phyloP scores from a whole-genome alignment of 1,140 invertebrate species.

The Bombus terrestris region DNA sequence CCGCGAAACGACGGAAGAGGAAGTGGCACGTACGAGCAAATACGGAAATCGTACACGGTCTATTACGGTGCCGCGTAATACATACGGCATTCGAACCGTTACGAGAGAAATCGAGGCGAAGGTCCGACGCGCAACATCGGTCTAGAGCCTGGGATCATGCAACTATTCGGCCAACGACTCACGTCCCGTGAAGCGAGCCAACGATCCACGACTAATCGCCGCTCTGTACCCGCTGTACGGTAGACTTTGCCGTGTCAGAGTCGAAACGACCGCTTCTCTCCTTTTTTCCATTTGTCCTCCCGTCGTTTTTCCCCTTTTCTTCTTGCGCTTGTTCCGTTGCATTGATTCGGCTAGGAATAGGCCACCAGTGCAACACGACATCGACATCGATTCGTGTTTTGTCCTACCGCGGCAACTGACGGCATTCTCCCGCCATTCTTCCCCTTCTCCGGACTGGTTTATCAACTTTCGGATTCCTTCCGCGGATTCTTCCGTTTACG shows the following conservation, averaged over 20 bases:
- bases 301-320: not conserved
- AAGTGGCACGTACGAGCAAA: not conserved
- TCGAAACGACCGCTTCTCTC: not conserved
- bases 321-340: not conserved
- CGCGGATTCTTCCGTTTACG: conserved; percentile 4
- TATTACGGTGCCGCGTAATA: conserved; percentile 21
- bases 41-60: not conserved
- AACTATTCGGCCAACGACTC: conserved; percentile 26
- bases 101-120: conserved; percentile 41
- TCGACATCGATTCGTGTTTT: not conserved
- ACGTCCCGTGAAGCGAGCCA: conserved; percentile 33
- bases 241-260: not conserved
- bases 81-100: conserved; percentile 42
- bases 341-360: not conserved
- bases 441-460: conserved; percentile 14
- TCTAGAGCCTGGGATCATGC: not conserved
- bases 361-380: no score
- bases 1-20: not conserved
- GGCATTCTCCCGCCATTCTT: conserved; percentile 18
- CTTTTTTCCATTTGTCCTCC: not conserved
- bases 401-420: not conserved
- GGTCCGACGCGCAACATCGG: not conserved
- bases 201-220: conserved; percentile 53
- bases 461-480: not conserved
- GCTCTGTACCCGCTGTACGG: not conserved